Base-by-base conservation (phyloP, 2,797 vertebrate species). In the Xenopus petersii region DNA sequence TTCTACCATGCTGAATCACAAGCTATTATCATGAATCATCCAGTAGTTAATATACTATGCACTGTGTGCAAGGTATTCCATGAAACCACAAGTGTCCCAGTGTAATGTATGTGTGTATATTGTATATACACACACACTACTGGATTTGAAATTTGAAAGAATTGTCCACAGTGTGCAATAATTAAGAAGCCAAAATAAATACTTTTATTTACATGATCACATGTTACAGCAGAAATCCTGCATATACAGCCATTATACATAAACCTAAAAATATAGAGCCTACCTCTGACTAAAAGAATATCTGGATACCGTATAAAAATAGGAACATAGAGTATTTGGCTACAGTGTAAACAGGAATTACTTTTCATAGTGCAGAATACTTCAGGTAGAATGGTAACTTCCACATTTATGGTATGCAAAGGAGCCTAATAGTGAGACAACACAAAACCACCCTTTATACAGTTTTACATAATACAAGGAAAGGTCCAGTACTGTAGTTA, bases 161-260 rank as follows among this genome's bases (percentile, higher is more conserved):
- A 42, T 5, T 42, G 6, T 9, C 4, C 36, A 42, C 36, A 42
- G 36, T 42, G 6, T 42, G 36, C 36, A 6, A 42, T 42, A 42
- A 42, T 42, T 51, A 82, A 91, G 89, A 68, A 84, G 85, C 89
- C 88, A 81, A 89, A 95, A 96, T 95, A 96, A 97, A 97, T 96
- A 97, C 30, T 92, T 91, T 84, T 93, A 94, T 95, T 92, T 94
- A 95, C 92, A 95, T 36, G 84, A 80, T 81, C 84, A 66, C 65
- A 58, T 58, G 81, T 64, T 75, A 26, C 75, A 64, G 65, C n/a
- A 70, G 26, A 61, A 12, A 46, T 42, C 5, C 36, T 42, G 36
- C 8, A 42, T 42, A 42, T 42, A 42, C 36, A 42, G 36, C 36
- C 16, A 59, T 64, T 74, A 65, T 79, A 70, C 71, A 79, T 13